These are phyloP conservation scores for Tenebrosternarchus preto DNA, from an alignment of 2,113 vertebrate genomes.

Conservation along the genomic window DNA sequence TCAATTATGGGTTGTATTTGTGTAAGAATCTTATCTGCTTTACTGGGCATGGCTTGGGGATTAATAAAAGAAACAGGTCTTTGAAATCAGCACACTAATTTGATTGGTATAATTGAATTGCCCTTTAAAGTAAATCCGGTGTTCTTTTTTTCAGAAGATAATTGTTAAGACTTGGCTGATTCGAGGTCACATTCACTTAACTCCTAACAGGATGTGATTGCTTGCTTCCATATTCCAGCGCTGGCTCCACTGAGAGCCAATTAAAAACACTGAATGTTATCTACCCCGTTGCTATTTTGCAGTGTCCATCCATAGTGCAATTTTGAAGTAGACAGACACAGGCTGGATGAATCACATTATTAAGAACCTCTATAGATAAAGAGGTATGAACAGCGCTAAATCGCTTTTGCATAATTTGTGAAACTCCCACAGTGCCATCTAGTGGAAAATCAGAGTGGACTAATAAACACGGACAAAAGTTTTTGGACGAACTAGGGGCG, in stretches of 20 bases:
- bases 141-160: constrained; percentile 18
- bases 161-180: constrained; percentile 58
- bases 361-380: not conserved
- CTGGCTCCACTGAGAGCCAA: not conserved
- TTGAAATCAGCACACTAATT: constrained; percentile 49
- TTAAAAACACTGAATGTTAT: not conserved
- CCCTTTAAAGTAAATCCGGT: constrained; percentile 60
- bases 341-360: not conserved
- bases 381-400: not conserved
- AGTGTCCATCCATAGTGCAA: not conserved
- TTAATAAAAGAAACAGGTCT: not conserved
- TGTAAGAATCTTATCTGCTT: not conserved
- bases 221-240: constrained; percentile 10
- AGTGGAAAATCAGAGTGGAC: constrained; percentile 16
- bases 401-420: not conserved
- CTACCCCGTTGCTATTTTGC: not conserved
- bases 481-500: not conserved
- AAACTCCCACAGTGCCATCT: constrained; percentile 38
- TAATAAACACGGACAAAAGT: not conserved
- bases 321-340: not conserved
- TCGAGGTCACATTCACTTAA: constrained; percentile 62
- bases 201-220: constrained; percentile 28
- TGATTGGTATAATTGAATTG: constrained; percentile 59
- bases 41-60: not conserved
- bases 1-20: not conserved